Percentiles rank a stretch among this genome's conserved stretches.
Evolutionary conservation across 1,140 invertebrate species (phyloP).

Genomic region (Drosophila guanche): DNA sequence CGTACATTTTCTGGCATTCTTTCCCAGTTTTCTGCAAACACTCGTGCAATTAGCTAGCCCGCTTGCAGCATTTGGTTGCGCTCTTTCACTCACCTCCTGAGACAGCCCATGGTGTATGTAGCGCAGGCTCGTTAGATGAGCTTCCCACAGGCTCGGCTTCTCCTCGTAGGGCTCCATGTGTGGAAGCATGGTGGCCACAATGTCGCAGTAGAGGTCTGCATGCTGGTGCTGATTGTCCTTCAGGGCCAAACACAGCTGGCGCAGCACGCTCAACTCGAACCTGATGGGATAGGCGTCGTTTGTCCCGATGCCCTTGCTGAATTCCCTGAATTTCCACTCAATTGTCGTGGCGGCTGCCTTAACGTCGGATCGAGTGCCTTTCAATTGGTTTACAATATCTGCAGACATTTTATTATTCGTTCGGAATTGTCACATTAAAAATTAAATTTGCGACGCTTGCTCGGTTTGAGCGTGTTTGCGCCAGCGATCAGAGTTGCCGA

Average conservation of each 20-base stretch:
- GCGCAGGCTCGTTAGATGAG: slow-evolving; percentile 53
- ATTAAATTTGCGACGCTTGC: slow-evolving; percentile 29
- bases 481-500: slow-evolving; percentile 21
- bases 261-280: slow-evolving; percentile 34
- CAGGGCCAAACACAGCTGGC: slow-evolving; percentile 46
- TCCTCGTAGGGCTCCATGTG: slow-evolving; percentile 27
- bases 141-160: slow-evolving; percentile 47
- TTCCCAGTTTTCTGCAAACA: slow-evolving; percentile 21
- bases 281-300: slow-evolving; percentile 10
- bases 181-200: slow-evolving; percentile 47
- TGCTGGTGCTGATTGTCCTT: slow-evolving; percentile 47
- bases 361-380: slow-evolving; percentile 30
- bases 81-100: slow-evolving; percentile 28
- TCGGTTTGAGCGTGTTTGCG: slow-evolving; percentile 32
- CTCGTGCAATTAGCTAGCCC: too few species aligned
- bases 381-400: slow-evolving; percentile 32
- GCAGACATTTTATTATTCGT: slow-evolving; percentile 20
- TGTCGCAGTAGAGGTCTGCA: slow-evolving; percentile 52
- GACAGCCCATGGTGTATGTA: slow-evolving; percentile 55
- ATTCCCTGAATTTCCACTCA: slow-evolving; percentile 2
- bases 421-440: slow-evolving; percentile 18
- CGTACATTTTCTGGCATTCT: slow-evolving; percentile 50
- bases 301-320: neutral
- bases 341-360: slow-evolving; percentile 10
- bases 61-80: too few species aligned